Evolutionary conservation across 2,888 invertebrate genomes (phyloP).

Genomic region (Pogonocherus hispidulus): DNA sequence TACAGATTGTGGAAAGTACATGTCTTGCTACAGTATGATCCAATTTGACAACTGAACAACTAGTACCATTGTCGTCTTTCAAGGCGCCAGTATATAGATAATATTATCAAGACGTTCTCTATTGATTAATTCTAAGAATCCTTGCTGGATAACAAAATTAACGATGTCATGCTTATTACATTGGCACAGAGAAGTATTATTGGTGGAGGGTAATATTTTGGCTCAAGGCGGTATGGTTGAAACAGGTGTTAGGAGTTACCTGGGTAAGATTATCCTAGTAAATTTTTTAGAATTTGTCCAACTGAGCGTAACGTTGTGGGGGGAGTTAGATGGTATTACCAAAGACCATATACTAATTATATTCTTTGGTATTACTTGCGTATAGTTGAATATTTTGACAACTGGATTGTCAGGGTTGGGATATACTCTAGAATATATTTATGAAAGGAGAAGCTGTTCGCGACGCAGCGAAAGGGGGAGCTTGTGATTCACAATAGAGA

Average conservation of each 20-base stretch:
- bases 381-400: neutral
- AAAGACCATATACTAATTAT: no score
- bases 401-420: neutral
- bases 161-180: neutral
- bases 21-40: neutral
- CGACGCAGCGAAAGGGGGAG: slow-evolving; percentile 8
- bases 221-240: neutral
- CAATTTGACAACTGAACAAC: slow-evolving; percentile 1
- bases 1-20: neutral
- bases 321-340: no score
- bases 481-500: slow-evolving; percentile 12
- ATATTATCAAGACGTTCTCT: neutral
- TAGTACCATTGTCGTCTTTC: neutral
- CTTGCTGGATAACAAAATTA: no score
- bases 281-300: no score
- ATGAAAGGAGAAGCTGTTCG: slow-evolving; percentile 10
- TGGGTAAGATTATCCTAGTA: neutral
- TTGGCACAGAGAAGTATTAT: neutral
- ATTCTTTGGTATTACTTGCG: no score
- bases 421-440: neutral
- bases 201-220: neutral
- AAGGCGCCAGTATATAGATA: neutral
- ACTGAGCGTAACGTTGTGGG: no score
- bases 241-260: neutral
- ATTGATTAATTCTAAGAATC: neutral